Base-by-base conservation (phyloP, 2,888 invertebrate genomes). In the Meganola albula region DNA sequence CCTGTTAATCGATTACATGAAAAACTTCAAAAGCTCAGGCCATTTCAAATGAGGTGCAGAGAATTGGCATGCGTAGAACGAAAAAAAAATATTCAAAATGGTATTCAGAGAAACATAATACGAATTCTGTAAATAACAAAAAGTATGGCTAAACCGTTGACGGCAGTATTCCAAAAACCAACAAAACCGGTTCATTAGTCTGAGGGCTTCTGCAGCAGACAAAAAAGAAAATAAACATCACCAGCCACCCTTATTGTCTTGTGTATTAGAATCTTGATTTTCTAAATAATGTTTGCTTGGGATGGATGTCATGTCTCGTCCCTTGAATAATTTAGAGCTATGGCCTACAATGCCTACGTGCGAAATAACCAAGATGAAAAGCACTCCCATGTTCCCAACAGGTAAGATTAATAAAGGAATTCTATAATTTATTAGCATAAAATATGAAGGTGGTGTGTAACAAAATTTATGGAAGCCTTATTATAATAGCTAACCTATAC, bases 101-200 rank as follows among this genome's bases (percentile, higher is more conserved):
- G 10, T 31, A 20, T 25, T 11, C 13, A 18, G 33, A 31, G 14
- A 20, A 33, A 24, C 18, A 31, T 33, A 44, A 44, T 44, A 55
- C 32, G 43, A 39, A 43, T 42, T 48, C 32, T 40, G 16, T 34
- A 37, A 46, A 40, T 48, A 52, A 48, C 58, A 58, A 58, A 65
- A 63, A 55, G 53, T 55, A 54, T 53, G 50, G 34, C 44, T 42
- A n/a, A n/a, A n/a, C n/a, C n/a, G n/a, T n/a, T n/a, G n/a, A n/a
- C n/a, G 58, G 57, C 48, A 53, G 53, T 48, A 58, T 56, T 64
- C 61, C 58, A 66, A 70, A 70, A 70, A 58, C 67, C 56, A 63
- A 69, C 67, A 58, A 61, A 74, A 76, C 75, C 74, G 74, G 79
- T 77, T 71, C 65, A 63, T 65, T 67, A 63, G 62, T 61, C 44